A percentile compares a stretch with the other conserved stretches of the same genome.
Conservation (phyloP, 2,888 invertebrate species). For the Trilocha varians region DNA sequence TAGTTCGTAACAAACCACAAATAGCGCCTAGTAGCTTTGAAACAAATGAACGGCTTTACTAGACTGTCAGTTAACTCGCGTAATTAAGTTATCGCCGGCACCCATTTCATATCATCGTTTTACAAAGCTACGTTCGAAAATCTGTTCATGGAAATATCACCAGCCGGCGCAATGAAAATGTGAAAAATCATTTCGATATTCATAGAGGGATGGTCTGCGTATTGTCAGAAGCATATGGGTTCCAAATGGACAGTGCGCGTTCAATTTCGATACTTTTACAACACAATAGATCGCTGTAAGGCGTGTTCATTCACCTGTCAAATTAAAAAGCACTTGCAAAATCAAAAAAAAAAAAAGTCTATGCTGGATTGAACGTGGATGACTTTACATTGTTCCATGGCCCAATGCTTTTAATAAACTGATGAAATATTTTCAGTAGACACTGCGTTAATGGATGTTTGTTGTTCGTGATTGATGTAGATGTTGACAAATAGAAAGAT, state of each 20-base stretch:
- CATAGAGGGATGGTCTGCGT: slow-evolving; percentile 46
- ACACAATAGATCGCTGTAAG: slow-evolving; percentile 66
- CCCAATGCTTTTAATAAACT: too few relatives aligned
- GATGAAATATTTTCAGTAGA: too few relatives aligned
- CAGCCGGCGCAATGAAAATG: slow-evolving; percentile 47
- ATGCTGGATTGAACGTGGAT: too few relatives aligned
- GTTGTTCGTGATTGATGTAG: too few relatives aligned
- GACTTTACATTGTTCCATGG: too few relatives aligned
- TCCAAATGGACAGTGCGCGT: slow-evolving; percentile 63
- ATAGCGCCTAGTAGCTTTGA: slow-evolving; percentile 5
- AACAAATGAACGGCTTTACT: slow-evolving; percentile 21
- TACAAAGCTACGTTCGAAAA: slow-evolving; percentile 22
- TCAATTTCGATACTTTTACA: slow-evolving; percentile 71
- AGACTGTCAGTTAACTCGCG: slow-evolving; percentile 29
- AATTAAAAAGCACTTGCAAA: slow-evolving; percentile 69
- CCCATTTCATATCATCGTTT: slow-evolving; percentile 16
- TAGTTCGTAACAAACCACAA: slow-evolving; percentile 8
- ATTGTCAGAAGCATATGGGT: slow-evolving; percentile 55
- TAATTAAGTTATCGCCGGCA: slow-evolving; percentile 40
- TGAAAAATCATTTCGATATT: slow-evolving; percentile 59
- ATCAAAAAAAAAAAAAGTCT: slow-evolving; percentile 48
- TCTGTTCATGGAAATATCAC: slow-evolving; percentile 31
- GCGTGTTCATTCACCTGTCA: slow-evolving; percentile 68
- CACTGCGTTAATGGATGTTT: too few relatives aligned
- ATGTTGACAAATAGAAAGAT: too few relatives aligned